Percentiles rank a stretch among this genome's conserved stretches.
These are phyloP conservation scores for Muntiacus muntjak DNA, from an alignment of 2,113 vertebrate species.

Conservation along the genomic window DNA sequence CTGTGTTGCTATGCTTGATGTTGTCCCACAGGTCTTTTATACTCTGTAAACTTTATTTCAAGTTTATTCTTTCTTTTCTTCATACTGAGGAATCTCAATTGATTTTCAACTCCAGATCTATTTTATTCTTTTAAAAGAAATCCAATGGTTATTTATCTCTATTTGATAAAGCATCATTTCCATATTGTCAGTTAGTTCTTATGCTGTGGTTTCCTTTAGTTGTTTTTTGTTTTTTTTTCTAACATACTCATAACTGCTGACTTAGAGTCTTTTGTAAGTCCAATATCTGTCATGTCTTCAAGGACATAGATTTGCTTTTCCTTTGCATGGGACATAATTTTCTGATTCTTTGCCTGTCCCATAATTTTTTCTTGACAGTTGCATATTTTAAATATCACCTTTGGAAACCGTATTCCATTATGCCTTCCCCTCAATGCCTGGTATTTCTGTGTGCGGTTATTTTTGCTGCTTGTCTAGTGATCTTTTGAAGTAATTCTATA, in stretches of 20 bases:
- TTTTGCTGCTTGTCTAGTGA: neutral
- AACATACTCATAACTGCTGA: neutral
- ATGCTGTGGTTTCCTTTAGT: neutral
- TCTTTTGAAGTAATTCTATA: neutral
- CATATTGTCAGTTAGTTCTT: neutral
- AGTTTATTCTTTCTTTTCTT: neutral
- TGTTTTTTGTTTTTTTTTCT: too few species aligned
- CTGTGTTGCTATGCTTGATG: neutral
- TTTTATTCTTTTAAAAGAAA: neutral
- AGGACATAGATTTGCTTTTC: neutral
- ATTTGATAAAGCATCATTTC: neutral
- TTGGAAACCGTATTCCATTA: neutral
- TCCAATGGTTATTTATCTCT: neutral
- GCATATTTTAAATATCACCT: neutral
- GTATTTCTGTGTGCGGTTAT: neutral
- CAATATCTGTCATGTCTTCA: neutral
- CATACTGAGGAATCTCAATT: neutral
- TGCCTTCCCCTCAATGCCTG: accelerated
- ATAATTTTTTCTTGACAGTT: neutral
- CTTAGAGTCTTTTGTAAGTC: neutral
- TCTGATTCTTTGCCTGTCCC: neutral
- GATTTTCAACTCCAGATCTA: neutral
- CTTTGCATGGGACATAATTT: neutral
- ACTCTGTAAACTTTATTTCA: neutral
- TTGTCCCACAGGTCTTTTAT: neutral